Percentiles rank a stretch among this genome's conserved stretches.
These are phyloP conservation scores for Stigmatopora nigra DNA, from an alignment of 2,113 vertebrate genomes.

Conservation along the genomic window DNA sequence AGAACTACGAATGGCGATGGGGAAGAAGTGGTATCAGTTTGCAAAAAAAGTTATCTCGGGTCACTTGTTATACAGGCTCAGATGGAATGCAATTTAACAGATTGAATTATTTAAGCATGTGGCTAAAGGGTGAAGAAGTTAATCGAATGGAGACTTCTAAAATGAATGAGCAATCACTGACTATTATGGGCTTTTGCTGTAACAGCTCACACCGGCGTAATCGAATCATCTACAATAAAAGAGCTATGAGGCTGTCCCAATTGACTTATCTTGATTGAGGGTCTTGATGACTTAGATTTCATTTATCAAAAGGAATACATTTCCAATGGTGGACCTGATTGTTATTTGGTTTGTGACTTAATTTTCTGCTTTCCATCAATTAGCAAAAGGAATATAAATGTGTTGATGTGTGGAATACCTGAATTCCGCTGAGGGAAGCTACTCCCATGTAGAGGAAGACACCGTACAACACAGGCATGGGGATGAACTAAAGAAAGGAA, in stretches of 20 bases:
- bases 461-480: conserved; percentile 88
- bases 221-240: not conserved
- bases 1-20: conserved; percentile 71
- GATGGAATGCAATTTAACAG: not conserved
- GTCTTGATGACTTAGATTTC: not conserved
- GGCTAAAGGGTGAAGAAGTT: conserved; percentile 4
- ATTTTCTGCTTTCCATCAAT: conserved; percentile 5
- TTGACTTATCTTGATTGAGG: not conserved
- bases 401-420: conserved; percentile 64
- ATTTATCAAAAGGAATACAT: not conserved
- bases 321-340: not conserved
- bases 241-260: not conserved
- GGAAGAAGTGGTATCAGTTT: not conserved
- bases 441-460: conserved; percentile 97
- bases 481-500: conserved; percentile 75
- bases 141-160: conserved; percentile 5
- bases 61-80: not conserved
- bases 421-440: conserved; percentile 87
- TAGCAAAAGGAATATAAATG: conserved; percentile 12
- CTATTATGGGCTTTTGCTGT: conserved; percentile 1
- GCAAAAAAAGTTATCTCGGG: not conserved
- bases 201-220: not conserved
- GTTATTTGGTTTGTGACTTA: conserved; percentile 3
- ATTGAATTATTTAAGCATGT: not conserved
- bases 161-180: conserved; percentile 12